Evolutionary conservation across 2,888 invertebrate species (phyloP).

Genomic region (Gymnosoma rotundatum): DNA sequence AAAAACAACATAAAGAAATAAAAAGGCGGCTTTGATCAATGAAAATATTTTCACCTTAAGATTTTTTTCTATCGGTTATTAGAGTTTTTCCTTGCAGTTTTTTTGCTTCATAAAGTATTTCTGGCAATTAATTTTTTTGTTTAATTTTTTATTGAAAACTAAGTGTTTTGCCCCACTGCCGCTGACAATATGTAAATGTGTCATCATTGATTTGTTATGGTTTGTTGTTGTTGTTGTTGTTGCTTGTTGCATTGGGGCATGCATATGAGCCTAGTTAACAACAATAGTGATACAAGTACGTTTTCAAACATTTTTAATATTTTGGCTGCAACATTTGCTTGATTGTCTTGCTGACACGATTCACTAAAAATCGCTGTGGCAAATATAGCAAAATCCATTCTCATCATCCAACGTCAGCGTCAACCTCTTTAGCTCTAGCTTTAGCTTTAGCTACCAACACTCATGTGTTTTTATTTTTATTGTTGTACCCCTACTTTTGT

Average conservation of each 20-base stretch:
- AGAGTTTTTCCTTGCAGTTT: conserved; percentile 9
- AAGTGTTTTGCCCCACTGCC: conserved; percentile 41
- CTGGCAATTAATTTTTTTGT: not conserved
- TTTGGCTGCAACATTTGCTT: conserved; percentile 38
- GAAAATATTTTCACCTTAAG: conserved; percentile 62
- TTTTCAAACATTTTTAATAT: conserved; percentile 2
- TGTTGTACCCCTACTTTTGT: conserved; percentile 56
- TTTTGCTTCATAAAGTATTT: not conserved
- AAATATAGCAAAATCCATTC: not conserved
- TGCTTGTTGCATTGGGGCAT: conserved; percentile 21
- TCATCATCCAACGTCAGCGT: conserved; percentile 6
- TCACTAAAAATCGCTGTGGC: conserved; percentile 64
- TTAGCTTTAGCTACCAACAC: not conserved
- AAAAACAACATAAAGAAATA: not conserved
- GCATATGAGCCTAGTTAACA: conserved; percentile 30
- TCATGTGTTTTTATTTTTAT: conserved; percentile 7
- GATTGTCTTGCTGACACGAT: conserved; percentile 75
- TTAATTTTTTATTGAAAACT: not conserved
- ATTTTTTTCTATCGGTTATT: conserved; percentile 43
- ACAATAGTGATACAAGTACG: not conserved
- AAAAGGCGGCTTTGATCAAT: conserved; percentile 68
- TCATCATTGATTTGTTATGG: conserved; percentile 63
- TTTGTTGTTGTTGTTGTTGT: not conserved
- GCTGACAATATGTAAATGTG: conserved; percentile 69
- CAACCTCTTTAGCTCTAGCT: not conserved